These are phyloP conservation scores for Aegithalos caudatus DNA, from an alignment of 2,113 vertebrate species.

Conservation along the genomic window DNA sequence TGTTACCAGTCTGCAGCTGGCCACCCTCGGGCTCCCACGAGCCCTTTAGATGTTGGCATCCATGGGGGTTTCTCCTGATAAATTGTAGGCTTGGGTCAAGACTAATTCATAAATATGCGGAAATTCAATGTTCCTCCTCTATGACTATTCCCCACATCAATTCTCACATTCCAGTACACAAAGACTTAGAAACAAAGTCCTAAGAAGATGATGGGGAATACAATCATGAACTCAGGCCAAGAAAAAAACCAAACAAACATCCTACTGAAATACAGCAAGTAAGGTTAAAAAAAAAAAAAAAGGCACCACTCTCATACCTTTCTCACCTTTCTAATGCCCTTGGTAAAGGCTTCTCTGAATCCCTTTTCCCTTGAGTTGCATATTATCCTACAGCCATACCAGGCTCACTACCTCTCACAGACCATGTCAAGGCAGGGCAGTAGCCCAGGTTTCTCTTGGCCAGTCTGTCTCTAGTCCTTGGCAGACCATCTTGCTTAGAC, in stretches of 20 bases:
- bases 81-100: background rate
- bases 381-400: background rate
- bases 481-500: background rate
- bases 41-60: background rate
- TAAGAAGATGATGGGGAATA: background rate
- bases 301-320: background rate
- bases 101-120: background rate
- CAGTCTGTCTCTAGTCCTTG: background rate
- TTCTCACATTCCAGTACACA: background rate
- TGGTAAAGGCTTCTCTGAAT: background rate
- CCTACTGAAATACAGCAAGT: background rate
- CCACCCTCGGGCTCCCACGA: background rate
- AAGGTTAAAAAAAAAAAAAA: background rate
- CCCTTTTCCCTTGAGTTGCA: background rate
- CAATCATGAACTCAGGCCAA: background rate
- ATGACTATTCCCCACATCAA: background rate
- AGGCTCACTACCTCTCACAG: background rate
- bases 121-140: background rate
- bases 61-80: background rate
- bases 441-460: background rate
- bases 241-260: background rate
- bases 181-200: background rate
- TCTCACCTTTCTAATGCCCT: background rate
- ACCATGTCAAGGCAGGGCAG: background rate
- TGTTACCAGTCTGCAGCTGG: background rate